Evolutionary conservation across 2,113 vertebrate genomes (phyloP).

Genomic region (Australoheros scitulus): DNA sequence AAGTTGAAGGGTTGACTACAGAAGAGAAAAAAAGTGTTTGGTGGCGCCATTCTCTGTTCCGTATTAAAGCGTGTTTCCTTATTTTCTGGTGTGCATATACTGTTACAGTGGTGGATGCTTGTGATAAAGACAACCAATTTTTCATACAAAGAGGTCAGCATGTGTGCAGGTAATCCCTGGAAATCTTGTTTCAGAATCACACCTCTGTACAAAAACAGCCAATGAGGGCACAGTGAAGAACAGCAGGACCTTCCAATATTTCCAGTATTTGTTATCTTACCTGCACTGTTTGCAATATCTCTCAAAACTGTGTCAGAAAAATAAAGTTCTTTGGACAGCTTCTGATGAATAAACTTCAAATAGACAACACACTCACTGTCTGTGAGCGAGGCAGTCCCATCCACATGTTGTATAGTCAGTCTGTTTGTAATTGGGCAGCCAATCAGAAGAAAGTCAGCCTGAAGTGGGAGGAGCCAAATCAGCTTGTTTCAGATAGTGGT

Average conservation of each 20-base stretch:
- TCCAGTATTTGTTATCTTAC: background rate
- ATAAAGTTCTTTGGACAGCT: background rate
- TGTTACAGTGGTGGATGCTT: too few relatives aligned
- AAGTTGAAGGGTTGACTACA: background rate
- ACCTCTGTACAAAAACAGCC: background rate
- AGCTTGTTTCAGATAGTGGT: background rate
- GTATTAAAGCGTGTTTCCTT: background rate
- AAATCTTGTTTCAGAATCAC: background rate
- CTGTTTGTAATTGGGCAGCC: background rate
- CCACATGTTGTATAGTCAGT: background rate
- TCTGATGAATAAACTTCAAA: background rate
- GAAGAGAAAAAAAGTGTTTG: background rate
- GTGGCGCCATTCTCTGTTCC: background rate
- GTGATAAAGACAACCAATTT: too few relatives aligned
- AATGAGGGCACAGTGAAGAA: background rate
- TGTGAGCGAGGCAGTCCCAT: background rate
- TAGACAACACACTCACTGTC: background rate
- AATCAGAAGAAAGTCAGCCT: background rate
- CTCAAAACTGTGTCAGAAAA: background rate
- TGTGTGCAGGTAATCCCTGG: background rate
- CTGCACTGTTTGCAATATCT: background rate
- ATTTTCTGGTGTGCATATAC: background rate
- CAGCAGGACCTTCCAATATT: background rate
- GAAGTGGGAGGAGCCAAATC: background rate
- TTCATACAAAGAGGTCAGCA: too few relatives aligned